phyloP scores from a whole-genome alignment of 2,888 invertebrate species.

The Athripsodes cinereus region DNA sequence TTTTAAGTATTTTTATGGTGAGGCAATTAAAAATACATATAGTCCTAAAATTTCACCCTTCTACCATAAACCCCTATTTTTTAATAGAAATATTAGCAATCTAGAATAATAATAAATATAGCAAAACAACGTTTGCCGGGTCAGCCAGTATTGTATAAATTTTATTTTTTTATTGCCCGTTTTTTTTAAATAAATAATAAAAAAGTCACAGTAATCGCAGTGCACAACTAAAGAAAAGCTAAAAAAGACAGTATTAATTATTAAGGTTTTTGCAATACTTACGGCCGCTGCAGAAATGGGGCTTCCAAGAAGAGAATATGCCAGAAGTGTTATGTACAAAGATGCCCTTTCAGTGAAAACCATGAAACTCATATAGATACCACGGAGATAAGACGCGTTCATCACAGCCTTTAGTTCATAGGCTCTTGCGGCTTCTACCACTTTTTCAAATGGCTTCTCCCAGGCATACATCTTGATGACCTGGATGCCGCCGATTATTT shows the following conservation, averaged over 20 bases:
- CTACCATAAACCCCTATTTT: too few relatives aligned
- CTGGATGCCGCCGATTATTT: conserved; percentile 82
- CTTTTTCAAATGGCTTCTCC: conserved; percentile 69
- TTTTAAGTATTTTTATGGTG: too few relatives aligned
- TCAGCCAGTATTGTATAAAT: too few relatives aligned
- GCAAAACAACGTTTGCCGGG: too few relatives aligned
- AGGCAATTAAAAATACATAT: too few relatives aligned
- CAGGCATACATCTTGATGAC: conserved; percentile 87
- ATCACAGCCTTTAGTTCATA: conserved; percentile 45
- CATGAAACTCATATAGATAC: conserved; percentile 48
- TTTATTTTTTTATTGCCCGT: too few relatives aligned
- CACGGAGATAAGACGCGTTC: conserved; percentile 46
- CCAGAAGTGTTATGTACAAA: conserved; percentile 62
- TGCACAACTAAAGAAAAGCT: background rate
- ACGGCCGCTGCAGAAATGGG: conserved; percentile 23
- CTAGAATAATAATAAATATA: too few relatives aligned
- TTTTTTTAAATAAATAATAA: too few relatives aligned
- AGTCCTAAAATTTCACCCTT: too few relatives aligned
- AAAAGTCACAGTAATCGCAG: too few relatives aligned
- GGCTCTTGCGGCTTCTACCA: conserved; percentile 60
- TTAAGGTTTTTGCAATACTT: conserved; percentile 9
- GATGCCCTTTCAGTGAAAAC: conserved; percentile 70
- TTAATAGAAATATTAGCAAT: too few relatives aligned
- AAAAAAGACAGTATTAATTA: background rate
- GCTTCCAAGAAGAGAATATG: conserved; percentile 56